Evolutionary conservation across 2,888 invertebrate species (phyloP), one percentile per base, ranked within the genome.

Genomic region (Octonoba sinensis): DNA sequence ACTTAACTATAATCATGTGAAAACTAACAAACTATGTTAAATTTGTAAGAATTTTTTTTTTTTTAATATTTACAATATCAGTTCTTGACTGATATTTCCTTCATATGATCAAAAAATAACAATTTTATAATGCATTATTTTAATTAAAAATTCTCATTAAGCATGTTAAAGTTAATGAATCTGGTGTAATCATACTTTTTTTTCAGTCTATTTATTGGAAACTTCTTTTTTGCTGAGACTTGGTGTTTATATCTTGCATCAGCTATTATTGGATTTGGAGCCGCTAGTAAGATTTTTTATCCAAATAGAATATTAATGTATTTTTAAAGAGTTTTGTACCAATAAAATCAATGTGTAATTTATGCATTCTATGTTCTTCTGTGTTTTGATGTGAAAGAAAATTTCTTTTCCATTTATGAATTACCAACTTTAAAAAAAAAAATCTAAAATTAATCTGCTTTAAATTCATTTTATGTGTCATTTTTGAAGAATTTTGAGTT

Each of bases 241-340:
- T 93, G 93, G 92, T 90, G 96, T 8, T 90, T 99, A 67, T 98
- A 98, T 89, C 88, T 91, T 66, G 94, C 93, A 49, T 97, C 97
- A 85, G 94, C 92, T 11, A 86, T 97, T 49, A 92, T 98, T 57
- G 98, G 98, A 66, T 90, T 95, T 3, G 97, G 97, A 64, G 97
- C 98, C 0, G 96, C 97, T 1, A 91, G 86, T 86, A 82, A 82
- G 86, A 36, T 8, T 36, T 11, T n/a, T 2, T 51, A 51, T 4
- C 1, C 2, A 51, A 51, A 8, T 57, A 18, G 13, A 18, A 20
- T 20, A 18, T 57, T 12, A 11, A 57, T 20, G 3, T 57, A 20
- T 57, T 57, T 18, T 57, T 18, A 20, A 18, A 57, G 3, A 57
- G 3, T 6, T n/a, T 27, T 27, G 27, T 27, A 3, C 27, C 27